Percentiles rank a stretch among this genome's conserved stretches.
phyloP scores from a whole-genome alignment of 23 tunicate genomes.

The Ascidia mentula region DNA sequence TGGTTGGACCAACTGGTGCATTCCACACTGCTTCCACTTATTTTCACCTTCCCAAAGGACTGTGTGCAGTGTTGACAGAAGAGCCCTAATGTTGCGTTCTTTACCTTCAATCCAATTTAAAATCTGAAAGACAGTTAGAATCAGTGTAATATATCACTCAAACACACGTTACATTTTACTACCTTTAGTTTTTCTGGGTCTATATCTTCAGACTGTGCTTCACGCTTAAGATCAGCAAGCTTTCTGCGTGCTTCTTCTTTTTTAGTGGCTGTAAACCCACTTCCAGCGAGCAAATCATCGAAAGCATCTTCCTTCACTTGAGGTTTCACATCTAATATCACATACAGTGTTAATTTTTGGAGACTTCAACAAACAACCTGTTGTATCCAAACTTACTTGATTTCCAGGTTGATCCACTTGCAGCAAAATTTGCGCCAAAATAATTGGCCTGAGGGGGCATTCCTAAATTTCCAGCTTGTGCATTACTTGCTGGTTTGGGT shows the following conservation, averaged over 20 bases:
- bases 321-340: conserved; percentile 63
- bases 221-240: conserved; percentile 79
- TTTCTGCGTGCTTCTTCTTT: conserved; percentile 68
- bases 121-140: conserved; percentile 43
- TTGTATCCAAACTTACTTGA: conserved; percentile 58
- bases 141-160: too few species aligned
- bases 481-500: neutral
- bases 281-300: conserved; percentile 77
- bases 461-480: neutral
- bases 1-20: conserved; percentile 91
- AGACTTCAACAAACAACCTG: neutral
- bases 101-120: conserved; percentile 97
- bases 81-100: conserved; percentile 88
- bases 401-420: conserved; percentile 63
- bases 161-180: neutral
- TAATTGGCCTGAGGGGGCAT: conserved; percentile 53
- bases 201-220: conserved; percentile 59
- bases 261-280: conserved; percentile 84
- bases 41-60: conserved; percentile 96
- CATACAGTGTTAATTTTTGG: neutral
- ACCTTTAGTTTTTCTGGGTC: conserved; percentile 94
- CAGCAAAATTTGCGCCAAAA: neutral
- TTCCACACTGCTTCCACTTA: conserved; percentile 93
- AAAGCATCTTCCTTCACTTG: conserved; percentile 88
- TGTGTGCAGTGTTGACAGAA: conserved; percentile 88